Conservation (phyloP, 2,888 invertebrate genomes). For the Elysia crispata region DNA sequence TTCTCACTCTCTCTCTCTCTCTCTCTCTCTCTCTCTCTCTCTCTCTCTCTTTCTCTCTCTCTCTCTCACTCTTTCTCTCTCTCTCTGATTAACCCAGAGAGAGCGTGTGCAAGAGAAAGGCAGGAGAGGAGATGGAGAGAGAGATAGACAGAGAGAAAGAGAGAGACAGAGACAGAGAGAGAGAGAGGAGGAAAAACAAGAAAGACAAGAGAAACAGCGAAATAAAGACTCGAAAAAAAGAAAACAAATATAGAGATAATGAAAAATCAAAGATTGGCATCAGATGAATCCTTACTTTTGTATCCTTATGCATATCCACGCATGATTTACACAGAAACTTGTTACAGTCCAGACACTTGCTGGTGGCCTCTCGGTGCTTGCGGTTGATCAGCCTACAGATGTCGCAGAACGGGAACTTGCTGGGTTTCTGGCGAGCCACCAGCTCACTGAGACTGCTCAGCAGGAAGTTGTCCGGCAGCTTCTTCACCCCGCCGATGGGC, state of each 20-base stretch:
- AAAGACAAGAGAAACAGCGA: no score
- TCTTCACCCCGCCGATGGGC: conserved; percentile 78
- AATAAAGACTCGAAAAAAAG: no score
- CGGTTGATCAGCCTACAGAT: conserved; percentile 76
- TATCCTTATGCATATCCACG: conserved; percentile 75
- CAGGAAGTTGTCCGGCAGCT: conserved; percentile 78
- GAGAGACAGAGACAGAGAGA: conserved; percentile 6
- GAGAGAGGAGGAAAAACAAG: no score
- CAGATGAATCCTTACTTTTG: conserved; percentile 71
- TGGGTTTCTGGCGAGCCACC: conserved; percentile 74
- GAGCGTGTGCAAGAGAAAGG: background rate
- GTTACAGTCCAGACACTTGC: conserved; percentile 78
- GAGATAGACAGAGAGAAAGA: background rate
- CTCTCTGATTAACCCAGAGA: no score
- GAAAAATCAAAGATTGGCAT: no score
- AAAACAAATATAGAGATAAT: no score
- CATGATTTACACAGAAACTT: conserved; percentile 77
- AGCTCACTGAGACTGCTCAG: conserved; percentile 75
- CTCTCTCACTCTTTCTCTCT: no score
- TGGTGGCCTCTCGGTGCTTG: conserved; percentile 75
- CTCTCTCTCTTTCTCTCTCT: no score
- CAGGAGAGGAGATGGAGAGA: background rate
- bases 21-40: no score
- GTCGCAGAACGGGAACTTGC: conserved; percentile 77
- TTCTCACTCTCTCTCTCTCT: no score